A percentile compares a stretch with the other conserved stretches of the same genome.
These are phyloP conservation scores for Macrobrachium nipponense DNA, from an alignment of 1,140 invertebrate genomes.

Conservation along the genomic window DNA sequence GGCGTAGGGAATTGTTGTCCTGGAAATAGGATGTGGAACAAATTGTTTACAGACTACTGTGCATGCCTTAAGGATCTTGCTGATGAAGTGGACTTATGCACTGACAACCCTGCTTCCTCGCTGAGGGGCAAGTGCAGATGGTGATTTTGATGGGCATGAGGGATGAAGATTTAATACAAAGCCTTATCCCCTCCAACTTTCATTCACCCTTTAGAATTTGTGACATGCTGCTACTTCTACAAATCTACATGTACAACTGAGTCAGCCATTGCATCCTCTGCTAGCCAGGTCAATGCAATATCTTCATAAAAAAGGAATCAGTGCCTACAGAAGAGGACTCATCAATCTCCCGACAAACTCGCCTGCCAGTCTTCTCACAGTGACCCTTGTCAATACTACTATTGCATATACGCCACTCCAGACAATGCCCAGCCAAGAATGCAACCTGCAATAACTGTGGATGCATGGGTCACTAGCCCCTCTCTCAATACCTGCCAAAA, in stretches of 20 bases:
- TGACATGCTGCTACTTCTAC: background rate
- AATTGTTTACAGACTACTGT: slow-evolving; percentile 1
- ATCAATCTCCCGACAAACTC: background rate
- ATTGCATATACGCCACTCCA: background rate
- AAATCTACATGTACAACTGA: background rate
- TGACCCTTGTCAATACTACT: background rate
- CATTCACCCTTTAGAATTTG: background rate
- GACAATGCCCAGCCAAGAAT: slow-evolving; percentile 6
- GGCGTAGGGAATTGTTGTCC: slow-evolving; percentile 1
- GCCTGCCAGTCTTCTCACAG: background rate
- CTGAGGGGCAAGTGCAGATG: slow-evolving; percentile 8
- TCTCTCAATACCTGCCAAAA: background rate
- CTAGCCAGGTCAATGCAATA: background rate
- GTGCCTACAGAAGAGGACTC: slow-evolving; percentile 1
- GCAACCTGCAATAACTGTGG: slow-evolving; percentile 5
- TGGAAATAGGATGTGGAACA: slow-evolving; percentile 1
- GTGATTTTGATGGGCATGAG: background rate
- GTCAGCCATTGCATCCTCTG: slow-evolving; percentile 20
- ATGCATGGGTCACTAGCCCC: background rate
- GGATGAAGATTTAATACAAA: slow-evolving; percentile 14
- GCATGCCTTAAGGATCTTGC: slow-evolving; percentile 10
- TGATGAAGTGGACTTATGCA: slow-evolving; percentile 28
- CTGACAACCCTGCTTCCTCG: background rate
- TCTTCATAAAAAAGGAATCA: slow-evolving; percentile 5
- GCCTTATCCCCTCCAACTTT: background rate